phyloP scores from a whole-genome alignment of 53 echinoderm and acorn worm species.

The Holothuria leucospilota region DNA sequence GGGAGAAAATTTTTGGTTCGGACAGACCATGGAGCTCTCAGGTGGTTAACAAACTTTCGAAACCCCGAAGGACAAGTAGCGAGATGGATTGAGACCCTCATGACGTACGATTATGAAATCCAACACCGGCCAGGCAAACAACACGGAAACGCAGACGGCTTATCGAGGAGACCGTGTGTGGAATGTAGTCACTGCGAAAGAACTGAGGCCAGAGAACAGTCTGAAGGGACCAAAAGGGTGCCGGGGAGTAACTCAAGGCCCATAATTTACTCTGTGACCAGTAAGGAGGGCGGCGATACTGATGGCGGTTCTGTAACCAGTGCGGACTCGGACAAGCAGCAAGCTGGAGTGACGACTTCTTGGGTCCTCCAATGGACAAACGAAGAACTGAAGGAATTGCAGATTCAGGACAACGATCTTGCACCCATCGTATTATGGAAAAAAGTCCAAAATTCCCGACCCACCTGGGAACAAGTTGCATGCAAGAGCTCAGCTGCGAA shows the following conservation, averaged over 20 bases:
- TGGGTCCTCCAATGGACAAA: not conserved
- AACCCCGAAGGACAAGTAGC: constrained; percentile 52
- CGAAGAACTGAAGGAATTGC: constrained; percentile 27
- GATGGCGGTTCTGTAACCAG: not conserved
- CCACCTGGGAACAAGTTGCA: constrained; percentile 54
- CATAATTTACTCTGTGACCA: too few relatives aligned
- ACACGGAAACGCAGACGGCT: constrained; percentile 59
- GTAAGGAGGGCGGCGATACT: not conserved
- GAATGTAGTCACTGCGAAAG: not conserved
- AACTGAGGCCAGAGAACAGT: not conserved
- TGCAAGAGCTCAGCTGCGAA: not conserved
- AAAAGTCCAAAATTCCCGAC: constrained; percentile 28
- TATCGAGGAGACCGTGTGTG: constrained; percentile 52
- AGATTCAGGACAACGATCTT: constrained; percentile 21
- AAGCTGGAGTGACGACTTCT: not conserved
- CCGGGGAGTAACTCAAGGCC: not conserved
- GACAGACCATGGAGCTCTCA: constrained; percentile 56
- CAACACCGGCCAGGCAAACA: constrained; percentile 28
- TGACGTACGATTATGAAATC: constrained; percentile 37
- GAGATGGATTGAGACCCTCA: constrained; percentile 54
- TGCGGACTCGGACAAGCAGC: not conserved
- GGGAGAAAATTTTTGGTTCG: constrained; percentile 20
- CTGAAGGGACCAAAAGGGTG: not conserved
- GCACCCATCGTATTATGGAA: constrained; percentile 36
- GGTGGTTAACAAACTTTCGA: constrained; percentile 57